Conservation (phyloP, 92 coral and sea anemone species). For the Actinernus sp. region DNA sequence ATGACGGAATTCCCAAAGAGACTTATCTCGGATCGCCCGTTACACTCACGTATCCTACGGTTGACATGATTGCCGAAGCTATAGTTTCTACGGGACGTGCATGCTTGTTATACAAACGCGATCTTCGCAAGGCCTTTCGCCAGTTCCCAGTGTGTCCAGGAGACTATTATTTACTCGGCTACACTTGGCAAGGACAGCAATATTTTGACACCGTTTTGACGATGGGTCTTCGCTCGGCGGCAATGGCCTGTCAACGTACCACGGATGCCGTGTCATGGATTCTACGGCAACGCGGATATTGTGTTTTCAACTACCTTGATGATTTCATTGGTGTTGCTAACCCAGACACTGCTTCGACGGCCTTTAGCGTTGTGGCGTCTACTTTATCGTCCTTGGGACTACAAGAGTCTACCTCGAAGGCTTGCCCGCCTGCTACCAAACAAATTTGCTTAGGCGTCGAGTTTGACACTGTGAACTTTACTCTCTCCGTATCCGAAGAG, state of each 20-base stretch:
- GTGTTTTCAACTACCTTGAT: constrained; percentile 14
- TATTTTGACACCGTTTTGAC: constrained; percentile 6
- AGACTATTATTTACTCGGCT: constrained; percentile 34
- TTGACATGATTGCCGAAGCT: constrained; percentile 26
- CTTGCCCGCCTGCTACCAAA: constrained; percentile 13
- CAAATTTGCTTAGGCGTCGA: constrained; percentile 12
- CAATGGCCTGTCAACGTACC: constrained; percentile 21
- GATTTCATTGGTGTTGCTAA: constrained; percentile 23
- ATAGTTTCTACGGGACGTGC: constrained; percentile 24
- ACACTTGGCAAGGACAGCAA: constrained; percentile 8
- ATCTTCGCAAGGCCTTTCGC: constrained; percentile 27
- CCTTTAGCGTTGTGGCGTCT: not conserved
- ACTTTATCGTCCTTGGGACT: constrained; percentile 2
- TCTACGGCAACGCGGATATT: constrained; percentile 8
- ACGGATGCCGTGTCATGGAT: constrained; percentile 17
- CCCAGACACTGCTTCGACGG: not conserved
- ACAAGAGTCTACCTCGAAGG: constrained; percentile 9
- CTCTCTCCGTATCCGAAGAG: constrained; percentile 1
- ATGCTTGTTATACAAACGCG: constrained; percentile 33
- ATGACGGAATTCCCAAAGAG: constrained; percentile 39
- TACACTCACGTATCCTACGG: constrained; percentile 19
- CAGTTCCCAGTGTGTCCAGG: constrained; percentile 31
- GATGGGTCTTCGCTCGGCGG: constrained; percentile 22
- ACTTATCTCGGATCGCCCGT: constrained; percentile 31
- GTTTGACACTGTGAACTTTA: constrained; percentile 2